Percentiles rank a stretch among this genome's conserved stretches.
These are phyloP conservation scores for Elaphurus davidianus DNA, from an alignment of 2,113 vertebrate genomes.

Conservation along the genomic window DNA sequence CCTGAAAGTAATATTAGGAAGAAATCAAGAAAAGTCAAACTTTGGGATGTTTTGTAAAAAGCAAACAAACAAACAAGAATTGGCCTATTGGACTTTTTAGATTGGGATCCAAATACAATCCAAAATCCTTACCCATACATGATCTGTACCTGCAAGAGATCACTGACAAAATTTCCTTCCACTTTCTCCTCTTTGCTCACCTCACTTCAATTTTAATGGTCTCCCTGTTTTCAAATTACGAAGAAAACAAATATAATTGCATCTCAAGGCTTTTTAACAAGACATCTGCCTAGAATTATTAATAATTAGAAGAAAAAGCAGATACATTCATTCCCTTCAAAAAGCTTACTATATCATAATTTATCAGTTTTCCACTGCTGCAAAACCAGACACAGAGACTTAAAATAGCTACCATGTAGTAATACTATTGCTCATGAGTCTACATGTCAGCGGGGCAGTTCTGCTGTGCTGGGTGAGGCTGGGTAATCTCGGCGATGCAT, in stretches of 20 bases:
- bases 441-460: not conserved
- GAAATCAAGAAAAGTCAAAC: not conserved
- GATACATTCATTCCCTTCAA: not conserved
- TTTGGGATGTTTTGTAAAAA: not conserved
- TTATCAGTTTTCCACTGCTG: not conserved
- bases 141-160: not conserved
- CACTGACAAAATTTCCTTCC: not conserved
- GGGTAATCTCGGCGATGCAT: not conserved
- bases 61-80: not conserved
- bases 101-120: not conserved
- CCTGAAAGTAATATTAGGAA: constrained; percentile 6
- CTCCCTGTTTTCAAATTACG: not conserved
- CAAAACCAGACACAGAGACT: not conserved
- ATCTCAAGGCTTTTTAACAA: not conserved
- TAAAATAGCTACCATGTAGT: not conserved
- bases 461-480: not conserved
- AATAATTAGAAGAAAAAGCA: not conserved
- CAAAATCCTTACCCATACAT: not conserved
- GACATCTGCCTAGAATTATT: not conserved
- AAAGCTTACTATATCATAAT: not conserved
- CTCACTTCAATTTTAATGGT: not conserved
- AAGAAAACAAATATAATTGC: not conserved
- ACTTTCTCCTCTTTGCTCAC: not conserved
- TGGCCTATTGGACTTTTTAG: not conserved
- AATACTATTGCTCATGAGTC: not conserved